Base-by-base conservation (phyloP, 2,113 vertebrate species). In the Brienomyrus brachyistius region DNA sequence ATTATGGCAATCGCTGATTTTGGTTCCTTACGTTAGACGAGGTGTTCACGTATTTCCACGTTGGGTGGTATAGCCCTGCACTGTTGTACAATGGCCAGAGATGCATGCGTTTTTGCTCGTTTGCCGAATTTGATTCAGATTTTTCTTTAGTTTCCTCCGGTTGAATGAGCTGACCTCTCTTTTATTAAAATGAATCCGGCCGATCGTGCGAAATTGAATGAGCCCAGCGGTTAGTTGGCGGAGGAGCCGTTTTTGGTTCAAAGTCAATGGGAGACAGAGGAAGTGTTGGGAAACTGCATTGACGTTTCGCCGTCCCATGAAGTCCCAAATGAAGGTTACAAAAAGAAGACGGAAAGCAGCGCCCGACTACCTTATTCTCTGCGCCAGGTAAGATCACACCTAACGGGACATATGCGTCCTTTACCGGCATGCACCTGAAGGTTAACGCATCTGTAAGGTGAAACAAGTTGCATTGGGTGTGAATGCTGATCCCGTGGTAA, bases 281-380 rank as follows among this genome's bases (percentile, higher is more conserved):
- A 23, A 89, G 56, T 40, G 80, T 66, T 80, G 48, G 45, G 8
- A 50, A 48, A 21, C 52, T 62, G 52, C 77, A 89, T 45, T 83
- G 51, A 84, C 35, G 50, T 93, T 91, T 93, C 92, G 93, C 91
- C 91, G 62, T 91, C 86, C 90, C 91, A 91, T 90, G 90, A 92
- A 90, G 88, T 94, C 93, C 94, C 95, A 94, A 94, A 96, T 96
- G 95, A 96, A 95, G 96, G 95, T 95, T 94, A 93, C 93, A 92
- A 95, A 94, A 45, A 56, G 80, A 94, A 94, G 94, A 93, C 93
- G 95, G 94, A 95, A 95, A 95, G 93, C 94, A 90, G 70, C 89
- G 85, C 17, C 88, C 52, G 91, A 89, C 93, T 93, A 50, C 89
- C 40, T 92, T 94, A 93, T 93, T 95, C 92, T 93, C 91, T 95